Base-by-base conservation (phyloP, 2,888 invertebrate species). In the Aphrophora alni region DNA sequence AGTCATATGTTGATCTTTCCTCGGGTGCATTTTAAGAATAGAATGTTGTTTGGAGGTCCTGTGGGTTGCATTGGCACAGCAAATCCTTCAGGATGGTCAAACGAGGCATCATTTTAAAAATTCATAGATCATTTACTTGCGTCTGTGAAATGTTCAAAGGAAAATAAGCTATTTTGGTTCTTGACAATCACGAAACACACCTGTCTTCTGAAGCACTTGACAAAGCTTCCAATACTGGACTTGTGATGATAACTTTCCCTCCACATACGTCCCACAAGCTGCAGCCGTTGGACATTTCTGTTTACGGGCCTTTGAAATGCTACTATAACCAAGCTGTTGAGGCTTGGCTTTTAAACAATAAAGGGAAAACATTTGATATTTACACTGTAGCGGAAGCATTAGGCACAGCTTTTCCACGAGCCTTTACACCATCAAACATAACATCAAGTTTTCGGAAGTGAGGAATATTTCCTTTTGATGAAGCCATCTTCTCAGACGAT, bases 21-120 rank as follows among this genome's bases (percentile, higher is more conserved):
- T n/a, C 75, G 85, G 21, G 83, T 84, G 14, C 74, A 84, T 26
- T 85, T 78, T 72, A 82, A 82, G 71, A 69, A 75, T 7, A 85
- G 86, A 80, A 86, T 87, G 81, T 80, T 87, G 25, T 83, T 82
- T 5, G 84, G 84, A 76, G 86, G 83, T 14, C 86, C 87, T 51
- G 51, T 81, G 38, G 85, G 86, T 25, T 82, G 80, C 73, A 33
- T 77, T 28, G 86, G 86, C 33, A 73, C 70, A 25, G 82, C 82
- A 21, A 85, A 86, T 84, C 69, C 77, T 17, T 84, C 83, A 33
- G 84, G 86, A 33, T 84, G 87, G 86, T 86, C 86, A 84, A 81
- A 77, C 3, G 84, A 82, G 75, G 59, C 70, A n/a, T 33, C 75
- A 5, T 84, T 84, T 80, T 0, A 81, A 21, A 51, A 72, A 25